Conservation (phyloP, 2,797 vertebrate species). For the Sebastes steindachneri region DNA sequence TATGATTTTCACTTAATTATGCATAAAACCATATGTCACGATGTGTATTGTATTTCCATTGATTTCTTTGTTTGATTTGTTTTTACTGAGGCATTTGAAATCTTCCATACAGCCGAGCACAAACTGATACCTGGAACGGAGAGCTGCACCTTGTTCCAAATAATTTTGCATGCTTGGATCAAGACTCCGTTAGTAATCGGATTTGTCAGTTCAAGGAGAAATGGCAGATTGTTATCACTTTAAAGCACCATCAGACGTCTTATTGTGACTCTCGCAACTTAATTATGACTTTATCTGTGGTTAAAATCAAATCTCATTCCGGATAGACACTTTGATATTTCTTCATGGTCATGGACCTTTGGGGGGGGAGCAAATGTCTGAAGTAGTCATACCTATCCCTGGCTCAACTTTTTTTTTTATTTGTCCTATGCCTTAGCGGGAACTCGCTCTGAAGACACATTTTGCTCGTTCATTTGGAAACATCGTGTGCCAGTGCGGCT, state of each 20-base stretch:
- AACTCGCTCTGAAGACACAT: slow-evolving; percentile 8
- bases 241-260: slow-evolving; percentile 15
- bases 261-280: slow-evolving; percentile 4
- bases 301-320: slow-evolving; percentile 3
- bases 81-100: neutral
- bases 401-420: neutral
- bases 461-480: slow-evolving; percentile 37
- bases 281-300: slow-evolving; percentile 28
- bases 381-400: slow-evolving; percentile 5
- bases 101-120: neutral
- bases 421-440: slow-evolving; percentile 3
- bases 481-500: slow-evolving; percentile 3
- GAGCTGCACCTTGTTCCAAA: neutral
- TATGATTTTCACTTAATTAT: too few relatives aligned
- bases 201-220: slow-evolving; percentile 42
- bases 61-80: neutral
- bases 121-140: neutral
- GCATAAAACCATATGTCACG: too few relatives aligned
- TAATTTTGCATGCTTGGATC: slow-evolving; percentile 6
- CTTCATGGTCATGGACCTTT: slow-evolving; percentile 1
- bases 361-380: neutral
- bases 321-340: slow-evolving; percentile 23
- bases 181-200: slow-evolving; percentile 15
- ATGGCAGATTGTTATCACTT: slow-evolving; percentile 20
- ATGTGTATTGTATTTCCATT: neutral